Conservation (phyloP, 2,113 vertebrate genomes). For the Lontra canadensis region DNA sequence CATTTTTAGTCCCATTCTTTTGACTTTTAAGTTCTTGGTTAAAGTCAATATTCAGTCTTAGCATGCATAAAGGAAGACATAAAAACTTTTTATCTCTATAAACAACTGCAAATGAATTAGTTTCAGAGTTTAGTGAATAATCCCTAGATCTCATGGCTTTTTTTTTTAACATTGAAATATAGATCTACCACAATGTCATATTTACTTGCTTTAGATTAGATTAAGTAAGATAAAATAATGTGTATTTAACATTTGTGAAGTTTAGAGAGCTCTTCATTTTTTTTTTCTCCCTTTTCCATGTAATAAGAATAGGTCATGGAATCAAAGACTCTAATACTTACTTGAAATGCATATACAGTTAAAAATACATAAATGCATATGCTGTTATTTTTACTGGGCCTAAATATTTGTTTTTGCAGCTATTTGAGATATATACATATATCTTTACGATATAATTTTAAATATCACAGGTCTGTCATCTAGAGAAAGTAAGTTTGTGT, state of each 20-base stretch:
- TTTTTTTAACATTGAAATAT: not conserved
- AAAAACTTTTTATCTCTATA: conserved; percentile 56
- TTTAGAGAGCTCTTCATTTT: not conserved
- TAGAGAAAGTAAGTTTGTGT: conserved; percentile 5
- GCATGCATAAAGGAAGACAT: conserved; percentile 20
- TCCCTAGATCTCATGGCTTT: not conserved
- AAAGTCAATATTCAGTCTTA: conserved; percentile 58
- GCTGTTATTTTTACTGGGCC: not conserved
- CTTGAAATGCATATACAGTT: not conserved
- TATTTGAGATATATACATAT: not conserved
- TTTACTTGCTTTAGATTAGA: not conserved
- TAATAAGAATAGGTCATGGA: not conserved
- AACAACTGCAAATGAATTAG: conserved; percentile 53
- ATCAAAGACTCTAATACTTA: not conserved
- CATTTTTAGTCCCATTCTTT: not conserved
- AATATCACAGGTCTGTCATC: not conserved
- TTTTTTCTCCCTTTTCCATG: not conserved
- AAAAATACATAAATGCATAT: not conserved
- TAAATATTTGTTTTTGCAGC: not conserved
- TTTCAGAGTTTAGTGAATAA: not conserved
- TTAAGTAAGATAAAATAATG: not conserved
- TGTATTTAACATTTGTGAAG: not conserved
- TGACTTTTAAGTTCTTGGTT: conserved; percentile 38
- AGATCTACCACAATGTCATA: not conserved
- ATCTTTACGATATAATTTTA: not conserved